phyloP scores from a whole-genome alignment of 1,140 invertebrate genomes.

The Littorina saxatilis region DNA sequence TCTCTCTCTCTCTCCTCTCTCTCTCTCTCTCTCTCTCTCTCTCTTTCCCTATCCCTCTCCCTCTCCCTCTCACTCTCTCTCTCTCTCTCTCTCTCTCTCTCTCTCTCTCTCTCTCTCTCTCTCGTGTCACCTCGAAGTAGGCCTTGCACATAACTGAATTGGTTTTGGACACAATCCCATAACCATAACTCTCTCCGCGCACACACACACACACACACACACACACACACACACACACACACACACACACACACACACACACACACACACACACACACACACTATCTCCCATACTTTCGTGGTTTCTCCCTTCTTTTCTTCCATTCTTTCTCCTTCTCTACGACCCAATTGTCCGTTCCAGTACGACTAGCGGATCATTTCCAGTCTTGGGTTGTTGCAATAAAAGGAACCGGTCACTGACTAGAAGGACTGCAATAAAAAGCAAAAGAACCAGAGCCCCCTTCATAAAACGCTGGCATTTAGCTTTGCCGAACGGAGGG shows the following conservation, averaged over 20 bases:
- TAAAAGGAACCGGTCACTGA: too few relatives aligned
- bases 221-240: not conserved
- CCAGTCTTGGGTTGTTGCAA: too few relatives aligned
- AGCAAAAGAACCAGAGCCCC: too few relatives aligned
- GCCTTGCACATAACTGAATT: not conserved
- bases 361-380: too few relatives aligned
- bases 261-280: too few relatives aligned
- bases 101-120: not conserved
- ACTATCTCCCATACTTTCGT: not conserved
- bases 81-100: not conserved
- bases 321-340: not conserved
- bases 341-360: not conserved
- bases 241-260: not conserved
- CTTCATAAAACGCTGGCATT: too few relatives aligned
- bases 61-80: not conserved
- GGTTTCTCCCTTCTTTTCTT: not conserved
- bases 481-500: too few relatives aligned
- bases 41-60: not conserved
- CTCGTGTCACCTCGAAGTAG: not conserved
- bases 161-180: not conserved
- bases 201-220: not conserved
- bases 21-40: not conserved
- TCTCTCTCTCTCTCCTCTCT: too few relatives aligned
- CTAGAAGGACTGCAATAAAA: too few relatives aligned
- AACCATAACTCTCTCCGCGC: too few relatives aligned